A percentile compares a stretch with the other conserved stretches of the same genome.
Evolutionary conservation across 2,888 invertebrate genomes (phyloP).

Genomic region (Chesias legatella): DNA sequence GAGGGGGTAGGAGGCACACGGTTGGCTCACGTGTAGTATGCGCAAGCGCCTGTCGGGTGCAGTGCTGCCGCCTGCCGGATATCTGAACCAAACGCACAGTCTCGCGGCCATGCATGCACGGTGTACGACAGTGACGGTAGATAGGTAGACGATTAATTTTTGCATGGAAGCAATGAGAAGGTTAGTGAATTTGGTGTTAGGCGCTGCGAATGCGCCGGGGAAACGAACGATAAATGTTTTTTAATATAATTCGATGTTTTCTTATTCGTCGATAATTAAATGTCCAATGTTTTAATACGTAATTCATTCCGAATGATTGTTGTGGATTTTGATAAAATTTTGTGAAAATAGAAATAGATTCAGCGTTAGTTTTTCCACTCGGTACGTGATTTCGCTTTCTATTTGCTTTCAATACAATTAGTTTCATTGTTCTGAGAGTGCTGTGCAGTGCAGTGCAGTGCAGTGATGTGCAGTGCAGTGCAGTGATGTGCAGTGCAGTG

Average conservation of each 20-base stretch:
- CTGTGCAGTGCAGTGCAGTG: constrained; percentile 58
- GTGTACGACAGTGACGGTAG: constrained; percentile 30
- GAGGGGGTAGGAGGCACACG: no score
- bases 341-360: constrained; percentile 34
- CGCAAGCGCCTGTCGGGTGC: no score
- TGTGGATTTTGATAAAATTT: constrained; percentile 39
- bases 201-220: constrained; percentile 39
- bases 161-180: constrained; percentile 71
- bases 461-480: no score
- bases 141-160: constrained; percentile 50
- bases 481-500: no score
- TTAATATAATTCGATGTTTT: constrained; percentile 58
- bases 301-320: constrained; percentile 51
- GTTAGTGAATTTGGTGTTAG: constrained; percentile 75
- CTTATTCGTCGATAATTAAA: constrained; percentile 56
- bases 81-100: constrained; percentile 52
- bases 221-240: constrained; percentile 43
- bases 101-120: constrained; percentile 26
- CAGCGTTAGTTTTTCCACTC: constrained; percentile 38
- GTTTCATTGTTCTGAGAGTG: constrained; percentile 64
- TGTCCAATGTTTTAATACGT: constrained; percentile 60
- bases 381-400: constrained; percentile 43
- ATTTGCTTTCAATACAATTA: constrained; percentile 43
- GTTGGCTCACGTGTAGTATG: no score
- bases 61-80: not conserved